A percentile compares a stretch with the other conserved stretches of the same genome.
phyloP scores from a whole-genome alignment of 2,797 vertebrate species.

The Lepus oiostolus region DNA sequence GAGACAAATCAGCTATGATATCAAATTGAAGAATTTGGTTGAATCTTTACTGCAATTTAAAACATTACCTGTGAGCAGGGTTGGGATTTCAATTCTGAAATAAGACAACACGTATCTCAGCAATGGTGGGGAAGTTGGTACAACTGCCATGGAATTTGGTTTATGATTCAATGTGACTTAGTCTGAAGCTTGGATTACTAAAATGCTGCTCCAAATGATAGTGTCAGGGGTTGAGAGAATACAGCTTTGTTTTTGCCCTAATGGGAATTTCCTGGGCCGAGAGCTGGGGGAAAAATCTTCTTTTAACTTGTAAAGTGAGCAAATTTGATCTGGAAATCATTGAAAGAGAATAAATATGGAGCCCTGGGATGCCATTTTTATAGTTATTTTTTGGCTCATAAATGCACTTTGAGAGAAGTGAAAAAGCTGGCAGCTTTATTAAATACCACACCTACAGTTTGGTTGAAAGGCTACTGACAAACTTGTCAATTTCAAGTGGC shows the following conservation, averaged over 20 bases:
- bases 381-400: not conserved
- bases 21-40: conserved; percentile 57
- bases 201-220: conserved; percentile 31
- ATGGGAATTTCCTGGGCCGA: not conserved
- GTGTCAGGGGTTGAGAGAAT: not conserved
- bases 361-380: not conserved
- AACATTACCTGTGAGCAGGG: not conserved
- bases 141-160: not conserved
- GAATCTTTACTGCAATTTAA: not conserved
- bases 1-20: conserved; percentile 68
- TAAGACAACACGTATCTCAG: not conserved
- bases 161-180: not conserved
- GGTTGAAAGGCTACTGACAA: not conserved
- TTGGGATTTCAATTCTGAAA: not conserved
- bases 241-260: conserved; percentile 45
- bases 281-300: conserved; percentile 17
- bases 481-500: not conserved
- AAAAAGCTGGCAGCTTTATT: not conserved
- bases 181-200: not conserved
- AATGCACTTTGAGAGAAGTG: not conserved
- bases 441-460: not conserved
- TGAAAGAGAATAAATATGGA: conserved; percentile 65
- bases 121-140: not conserved
- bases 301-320: conserved; percentile 45
- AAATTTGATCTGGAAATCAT: conserved; percentile 62